These are phyloP conservation scores for Rachycentron canadum DNA, from an alignment of 2,797 vertebrate genomes.

Conservation along the genomic window DNA sequence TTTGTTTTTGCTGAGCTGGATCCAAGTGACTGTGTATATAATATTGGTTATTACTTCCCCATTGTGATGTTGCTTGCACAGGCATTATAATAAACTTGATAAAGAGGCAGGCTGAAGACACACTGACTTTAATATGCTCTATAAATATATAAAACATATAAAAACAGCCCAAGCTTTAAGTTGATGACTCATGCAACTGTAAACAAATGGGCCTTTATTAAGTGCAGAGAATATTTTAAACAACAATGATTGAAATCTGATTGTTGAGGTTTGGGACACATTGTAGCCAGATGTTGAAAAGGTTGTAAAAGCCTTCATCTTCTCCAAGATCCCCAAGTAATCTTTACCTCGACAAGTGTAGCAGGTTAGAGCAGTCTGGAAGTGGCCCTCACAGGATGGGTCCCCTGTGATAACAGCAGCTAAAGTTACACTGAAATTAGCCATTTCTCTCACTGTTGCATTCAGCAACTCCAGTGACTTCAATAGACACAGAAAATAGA, in stretches of 20 bases:
- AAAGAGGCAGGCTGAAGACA: conserved; percentile 23
- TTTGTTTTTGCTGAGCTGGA: conserved; percentile 32
- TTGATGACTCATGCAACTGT: conserved; percentile 18
- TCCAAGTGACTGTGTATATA: neutral
- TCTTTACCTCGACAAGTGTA: neutral
- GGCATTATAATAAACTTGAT: conserved; percentile 45
- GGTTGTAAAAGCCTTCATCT: neutral
- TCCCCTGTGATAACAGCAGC: neutral
- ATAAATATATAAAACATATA: conserved; percentile 39
- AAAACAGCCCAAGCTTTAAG: conserved; percentile 18
- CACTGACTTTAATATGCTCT: conserved; percentile 40
- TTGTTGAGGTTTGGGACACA: neutral
- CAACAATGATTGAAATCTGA: neutral
- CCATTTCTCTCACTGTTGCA: neutral
- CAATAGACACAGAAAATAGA: neutral
- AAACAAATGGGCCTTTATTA: conserved; percentile 22
- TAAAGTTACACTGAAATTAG: neutral
- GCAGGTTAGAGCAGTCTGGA: neutral
- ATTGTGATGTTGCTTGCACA: conserved; percentile 39
- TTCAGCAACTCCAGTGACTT: neutral
- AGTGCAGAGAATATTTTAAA: conserved; percentile 21
- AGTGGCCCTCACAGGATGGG: neutral
- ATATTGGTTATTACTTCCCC: conserved; percentile 30
- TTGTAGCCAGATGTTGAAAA: neutral
- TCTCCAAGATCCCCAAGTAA: neutral